Base-by-base conservation (phyloP, 2,797 vertebrate species). In the Muscicapa comitata region DNA sequence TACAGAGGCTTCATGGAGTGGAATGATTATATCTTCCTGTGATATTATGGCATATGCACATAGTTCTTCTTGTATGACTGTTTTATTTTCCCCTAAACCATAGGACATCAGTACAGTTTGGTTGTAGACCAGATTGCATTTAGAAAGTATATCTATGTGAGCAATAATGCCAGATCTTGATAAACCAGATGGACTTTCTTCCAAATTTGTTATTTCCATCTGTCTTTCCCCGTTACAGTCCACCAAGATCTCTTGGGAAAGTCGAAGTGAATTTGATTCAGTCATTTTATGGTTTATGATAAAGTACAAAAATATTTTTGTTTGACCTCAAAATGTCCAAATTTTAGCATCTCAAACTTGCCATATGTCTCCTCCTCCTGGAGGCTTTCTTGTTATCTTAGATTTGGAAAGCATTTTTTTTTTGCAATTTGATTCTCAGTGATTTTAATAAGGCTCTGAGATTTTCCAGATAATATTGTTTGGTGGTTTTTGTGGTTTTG, bases 281-380 rank as follows among this genome's bases (percentile, higher is more conserved):
- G 25, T 40, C 2, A 1, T 83, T 77, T 89, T 80, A 35, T 31
- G 37, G 45, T 48, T 71, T 71, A 74, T 57, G 57, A 45, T 92
- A 89, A 79, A 71, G 24, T 26, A n/a, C 10, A 71, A 31, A 88
- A 72, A 58, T 48, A 47, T 59, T 88, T 72, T 53, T 62, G 4
- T 74, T 94, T 94, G 74, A 95, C 89, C 91, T 93, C 72, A 94
- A 94, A 96, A 96, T 74, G 81, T 90, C 91, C 54, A 72, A 31
- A 79, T 43, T 91, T 93, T 24, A 77, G 7, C 47, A 38, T 92
- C 53, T 94, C 89, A 91, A 20, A 51, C 10, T 74, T 88, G 33
- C 89, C 91, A 66, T 92, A 80, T 89, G 81, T 70, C 50, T 89
- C 78, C 42, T 74, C 8, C 80, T 92, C 72, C 75, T 31, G 42